Percentiles rank a stretch among this genome's conserved stretches.
These are phyloP conservation scores for Epinephelus cyanopodus DNA, from an alignment of 2,113 vertebrate genomes.

Conservation along the genomic window DNA sequence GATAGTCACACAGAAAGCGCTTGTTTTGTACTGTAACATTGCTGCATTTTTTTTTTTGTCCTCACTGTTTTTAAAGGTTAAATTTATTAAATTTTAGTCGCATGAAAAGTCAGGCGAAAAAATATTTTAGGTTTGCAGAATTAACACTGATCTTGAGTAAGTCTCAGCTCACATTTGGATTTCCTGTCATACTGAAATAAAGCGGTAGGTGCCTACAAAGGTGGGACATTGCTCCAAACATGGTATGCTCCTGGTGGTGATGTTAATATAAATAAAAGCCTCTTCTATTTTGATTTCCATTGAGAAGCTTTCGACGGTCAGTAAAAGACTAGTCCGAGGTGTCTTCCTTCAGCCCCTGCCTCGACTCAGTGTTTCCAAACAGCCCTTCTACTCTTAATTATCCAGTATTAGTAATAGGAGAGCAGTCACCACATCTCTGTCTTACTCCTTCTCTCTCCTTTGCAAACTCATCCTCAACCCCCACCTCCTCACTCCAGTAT, in stretches of 20 bases:
- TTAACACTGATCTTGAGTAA: background rate
- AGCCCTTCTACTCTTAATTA: conserved; percentile 46
- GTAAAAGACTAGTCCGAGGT: background rate
- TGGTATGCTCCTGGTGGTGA: too few species aligned
- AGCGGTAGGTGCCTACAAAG: too few species aligned
- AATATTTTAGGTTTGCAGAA: background rate
- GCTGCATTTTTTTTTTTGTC: too few species aligned
- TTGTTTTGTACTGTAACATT: too few species aligned
- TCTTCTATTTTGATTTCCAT: background rate
- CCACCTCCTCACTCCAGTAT: conserved; percentile 61
- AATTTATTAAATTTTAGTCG: too few species aligned
- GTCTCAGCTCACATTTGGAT: background rate
- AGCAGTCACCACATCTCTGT: conserved; percentile 47
- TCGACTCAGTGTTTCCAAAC: conserved; percentile 19
- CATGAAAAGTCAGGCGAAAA: too few species aligned
- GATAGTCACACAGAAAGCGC: too few species aligned
- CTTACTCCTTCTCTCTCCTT: conserved; percentile 28
- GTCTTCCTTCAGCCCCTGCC: background rate
- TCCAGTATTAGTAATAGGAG: conserved; percentile 34
- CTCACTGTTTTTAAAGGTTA: too few species aligned
- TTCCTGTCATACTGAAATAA: background rate
- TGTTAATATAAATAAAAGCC: background rate
- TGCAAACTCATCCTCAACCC: conserved; percentile 58
- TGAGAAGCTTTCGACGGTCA: background rate
- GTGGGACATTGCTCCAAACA: background rate